phyloP scores from a whole-genome alignment of 2,888 invertebrate genomes.

The Drosophila mimetica region DNA sequence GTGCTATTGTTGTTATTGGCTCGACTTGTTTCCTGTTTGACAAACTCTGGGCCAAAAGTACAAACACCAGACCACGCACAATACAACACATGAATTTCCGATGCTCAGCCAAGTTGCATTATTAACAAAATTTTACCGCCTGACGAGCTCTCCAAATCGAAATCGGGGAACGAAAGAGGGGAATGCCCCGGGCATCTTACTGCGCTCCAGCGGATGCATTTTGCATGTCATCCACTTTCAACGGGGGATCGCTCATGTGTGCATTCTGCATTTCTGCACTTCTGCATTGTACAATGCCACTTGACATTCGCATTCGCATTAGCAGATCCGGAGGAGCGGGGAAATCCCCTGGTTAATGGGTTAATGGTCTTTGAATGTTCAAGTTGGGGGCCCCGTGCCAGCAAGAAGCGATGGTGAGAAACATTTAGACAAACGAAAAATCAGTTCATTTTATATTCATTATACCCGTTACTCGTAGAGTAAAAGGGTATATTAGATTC shows the following conservation, averaged over 20 bases:
- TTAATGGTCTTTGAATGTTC: conserved; percentile 43
- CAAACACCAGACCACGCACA: conserved; percentile 7
- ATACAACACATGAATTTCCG: conserved; percentile 59
- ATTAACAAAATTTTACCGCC: conserved; percentile 59
- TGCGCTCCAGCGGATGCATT: conserved; percentile 60
- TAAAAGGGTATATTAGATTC: too few relatives aligned
- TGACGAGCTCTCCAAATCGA: conserved; percentile 47
- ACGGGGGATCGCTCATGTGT: conserved; percentile 62
- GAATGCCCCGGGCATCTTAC: conserved; percentile 52
- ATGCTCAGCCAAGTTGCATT: conserved; percentile 42
- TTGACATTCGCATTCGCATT: conserved; percentile 68
- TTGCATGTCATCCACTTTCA: conserved; percentile 36
- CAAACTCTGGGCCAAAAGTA: conserved; percentile 16
- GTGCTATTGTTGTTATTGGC: conserved; percentile 39
- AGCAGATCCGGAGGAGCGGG: conserved; percentile 1
- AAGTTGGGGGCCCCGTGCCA: conserved; percentile 2
- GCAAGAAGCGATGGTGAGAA: background rate
- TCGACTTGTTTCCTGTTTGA: conserved; percentile 61
- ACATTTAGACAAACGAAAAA: background rate
- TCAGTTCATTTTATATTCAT: background rate
- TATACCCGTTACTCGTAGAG: too few relatives aligned
- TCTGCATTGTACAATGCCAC: conserved; percentile 57
- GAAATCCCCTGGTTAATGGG: conserved; percentile 28
- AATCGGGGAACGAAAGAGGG: background rate
- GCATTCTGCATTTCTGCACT: conserved; percentile 43